These are phyloP conservation scores for Talpa occidentalis DNA, from an alignment of 2,113 vertebrate genomes.

Conservation along the genomic window DNA sequence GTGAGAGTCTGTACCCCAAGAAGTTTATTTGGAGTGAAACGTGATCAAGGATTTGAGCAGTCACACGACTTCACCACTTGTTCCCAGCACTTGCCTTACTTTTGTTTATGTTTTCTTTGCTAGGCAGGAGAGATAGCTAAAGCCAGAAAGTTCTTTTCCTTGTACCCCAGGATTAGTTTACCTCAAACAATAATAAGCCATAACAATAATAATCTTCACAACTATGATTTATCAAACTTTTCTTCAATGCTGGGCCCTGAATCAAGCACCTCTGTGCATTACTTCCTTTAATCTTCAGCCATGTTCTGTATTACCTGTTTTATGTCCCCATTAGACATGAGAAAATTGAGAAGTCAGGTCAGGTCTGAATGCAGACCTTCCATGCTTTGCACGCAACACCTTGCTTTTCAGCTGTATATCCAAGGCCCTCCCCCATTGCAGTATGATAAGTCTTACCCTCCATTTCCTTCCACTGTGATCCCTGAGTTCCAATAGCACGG, in stretches of 20 bases:
- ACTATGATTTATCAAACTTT: neutral
- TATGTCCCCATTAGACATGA: neutral
- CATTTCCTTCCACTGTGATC: neutral
- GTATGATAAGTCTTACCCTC: fast-evolving
- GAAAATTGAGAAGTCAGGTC: neutral
- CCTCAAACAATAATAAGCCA: neutral
- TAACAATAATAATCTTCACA: neutral
- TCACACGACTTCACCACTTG: neutral
- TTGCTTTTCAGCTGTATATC: neutral
- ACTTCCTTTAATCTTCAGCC: neutral
- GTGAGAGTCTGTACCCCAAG: neutral
- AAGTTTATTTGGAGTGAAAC: neutral
- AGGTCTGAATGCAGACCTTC: neutral
- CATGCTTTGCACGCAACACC: neutral
- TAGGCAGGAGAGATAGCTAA: neutral
- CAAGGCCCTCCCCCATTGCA: neutral
- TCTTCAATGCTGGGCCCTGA: neutral
- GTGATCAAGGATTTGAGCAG: neutral
- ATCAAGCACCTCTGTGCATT: neutral
- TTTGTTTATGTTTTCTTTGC: neutral
- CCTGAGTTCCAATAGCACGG: neutral
- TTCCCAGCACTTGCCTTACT: neutral
- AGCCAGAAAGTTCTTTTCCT: neutral
- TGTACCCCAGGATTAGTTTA: constrained; percentile 21
- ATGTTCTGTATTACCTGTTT: neutral